These are phyloP conservation scores for Bathynomus jamesi DNA, from an alignment of 1,140 invertebrate genomes.

Conservation along the genomic window DNA sequence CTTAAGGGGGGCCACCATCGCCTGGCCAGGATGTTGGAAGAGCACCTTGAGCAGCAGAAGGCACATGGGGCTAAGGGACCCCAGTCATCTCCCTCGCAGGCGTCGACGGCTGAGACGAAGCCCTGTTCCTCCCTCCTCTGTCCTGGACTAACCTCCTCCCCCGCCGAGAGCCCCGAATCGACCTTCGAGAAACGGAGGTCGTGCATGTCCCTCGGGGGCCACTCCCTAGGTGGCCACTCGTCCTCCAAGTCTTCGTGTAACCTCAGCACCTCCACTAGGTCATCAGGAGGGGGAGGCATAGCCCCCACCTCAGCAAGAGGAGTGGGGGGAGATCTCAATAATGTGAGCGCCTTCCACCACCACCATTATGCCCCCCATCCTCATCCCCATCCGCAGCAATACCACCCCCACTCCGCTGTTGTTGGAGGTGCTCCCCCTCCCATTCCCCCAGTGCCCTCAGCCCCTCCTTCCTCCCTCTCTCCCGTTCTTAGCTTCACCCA, in stretches of 20 bases:
- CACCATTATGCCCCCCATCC: constrained; percentile 19
- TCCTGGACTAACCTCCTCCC: constrained; percentile 39
- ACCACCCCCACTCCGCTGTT: not conserved
- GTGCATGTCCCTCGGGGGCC: constrained; percentile 60
- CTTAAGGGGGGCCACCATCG: constrained; percentile 65
- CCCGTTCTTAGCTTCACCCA: constrained; percentile 58
- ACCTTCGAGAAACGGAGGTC: constrained; percentile 59
- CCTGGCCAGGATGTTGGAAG: constrained; percentile 57
- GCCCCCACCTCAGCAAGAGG: not conserved
- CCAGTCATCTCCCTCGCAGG: constrained; percentile 45
- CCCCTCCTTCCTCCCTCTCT: constrained; percentile 32
- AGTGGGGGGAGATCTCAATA: not conserved
- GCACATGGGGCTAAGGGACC: constrained; percentile 17
- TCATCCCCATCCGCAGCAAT: constrained; percentile 17
- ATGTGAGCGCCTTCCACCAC: not conserved
- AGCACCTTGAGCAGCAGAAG: constrained; percentile 24
- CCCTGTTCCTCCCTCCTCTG: constrained; percentile 57
- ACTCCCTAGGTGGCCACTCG: no score
- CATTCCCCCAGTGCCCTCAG: constrained; percentile 40
- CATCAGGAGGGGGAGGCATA: constrained; percentile 30
- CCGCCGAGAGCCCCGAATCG: constrained; percentile 55
- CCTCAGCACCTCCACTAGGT: constrained; percentile 53
- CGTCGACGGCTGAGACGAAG: constrained; percentile 60
- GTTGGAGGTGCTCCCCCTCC: not conserved
- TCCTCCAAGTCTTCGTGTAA: constrained; percentile 65